Evolutionary conservation across 2,797 vertebrate species (phyloP), one percentile per base, ranked within the genome.

Genomic region (Mormyrops boulengeri): DNA sequence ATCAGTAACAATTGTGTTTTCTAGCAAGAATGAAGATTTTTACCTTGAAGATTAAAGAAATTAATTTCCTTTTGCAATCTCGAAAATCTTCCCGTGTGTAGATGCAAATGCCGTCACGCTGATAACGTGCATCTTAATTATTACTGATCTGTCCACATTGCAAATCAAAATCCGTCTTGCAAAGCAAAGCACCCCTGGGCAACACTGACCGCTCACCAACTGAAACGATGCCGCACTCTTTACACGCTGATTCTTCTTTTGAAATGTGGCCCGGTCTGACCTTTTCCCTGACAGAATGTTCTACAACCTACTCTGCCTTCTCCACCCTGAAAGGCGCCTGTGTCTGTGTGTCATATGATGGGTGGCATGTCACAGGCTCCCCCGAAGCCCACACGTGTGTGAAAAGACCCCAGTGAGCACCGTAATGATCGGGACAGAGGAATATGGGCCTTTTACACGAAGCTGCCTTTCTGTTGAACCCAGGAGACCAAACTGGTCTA

Each of bases 41-140:
- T 85, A 85, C 82, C 82, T 52, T 85, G 82, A 85, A 85, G 49
- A 85, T 52, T 85, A 50, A 85, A 85, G 44, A 85, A 85, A 85
- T 49, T 85, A 85, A 85, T 85, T 49, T 85, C 47, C 49, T 60
- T 44, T 87, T 60, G 50, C 57, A 60, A 87, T 87, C 53, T 14
- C 30, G 2, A 55, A 87, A 87, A 87, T 52, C 53, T 55, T 87
- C 9, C 19, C 11, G 19, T 49, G 22, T n/a, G 9, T 52, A 85
- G 77, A 44, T 84, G 6, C 41, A 84, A 47, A 44, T 50, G 19
- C 22, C 22, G 0, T 30, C 85, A 52, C 49, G 3, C 82, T 12
- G 82, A 49, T 86, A 30, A 52, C 34, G 12, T 87, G 50, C 47
- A 85, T 44, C 82, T 50, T 49, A 85, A 85, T 85, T 49, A 50